Evolutionary conservation across 2,113 vertebrate species (phyloP).

Genomic region (Xerus inauris): DNA sequence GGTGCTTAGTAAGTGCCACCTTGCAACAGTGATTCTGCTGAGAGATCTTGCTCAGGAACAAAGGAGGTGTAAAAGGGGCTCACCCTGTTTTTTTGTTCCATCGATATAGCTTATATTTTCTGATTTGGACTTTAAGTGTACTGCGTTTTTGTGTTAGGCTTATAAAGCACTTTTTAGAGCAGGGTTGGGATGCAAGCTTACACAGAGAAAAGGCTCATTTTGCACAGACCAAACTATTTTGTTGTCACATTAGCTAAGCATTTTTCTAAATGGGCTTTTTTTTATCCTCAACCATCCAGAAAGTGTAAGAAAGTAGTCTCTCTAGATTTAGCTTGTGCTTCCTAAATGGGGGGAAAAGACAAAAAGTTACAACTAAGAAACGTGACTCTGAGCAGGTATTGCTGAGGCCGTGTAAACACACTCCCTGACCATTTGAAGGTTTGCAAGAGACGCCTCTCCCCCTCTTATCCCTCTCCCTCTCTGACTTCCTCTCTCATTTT

Average conservation of each 20-base stretch:
- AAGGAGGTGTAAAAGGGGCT: background rate
- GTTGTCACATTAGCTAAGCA: background rate
- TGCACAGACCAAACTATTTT: background rate
- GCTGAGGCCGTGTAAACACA: fast-evolving
- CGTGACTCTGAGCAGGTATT: background rate
- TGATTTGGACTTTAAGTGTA: background rate
- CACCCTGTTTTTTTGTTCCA: background rate
- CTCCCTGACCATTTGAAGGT: fast-evolving
- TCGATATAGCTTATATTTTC: background rate
- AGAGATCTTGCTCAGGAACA: background rate
- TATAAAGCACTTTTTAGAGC: background rate
- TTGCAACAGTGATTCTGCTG: background rate
- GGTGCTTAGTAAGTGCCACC: background rate
- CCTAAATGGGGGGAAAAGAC: background rate
- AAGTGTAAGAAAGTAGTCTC: background rate
- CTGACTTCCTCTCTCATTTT: background rate
- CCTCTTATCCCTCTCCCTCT: background rate
- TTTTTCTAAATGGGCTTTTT: background rate
- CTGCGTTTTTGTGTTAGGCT: background rate
- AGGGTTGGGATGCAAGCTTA: too few species aligned
- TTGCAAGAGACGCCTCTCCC: fast-evolving
- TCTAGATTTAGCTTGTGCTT: background rate
- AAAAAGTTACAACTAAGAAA: background rate
- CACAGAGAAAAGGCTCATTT: background rate
- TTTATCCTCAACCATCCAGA: background rate